Conservation (phyloP, 1,140 invertebrate genomes). For the Aphaenogaster ashmeadi region DNA sequence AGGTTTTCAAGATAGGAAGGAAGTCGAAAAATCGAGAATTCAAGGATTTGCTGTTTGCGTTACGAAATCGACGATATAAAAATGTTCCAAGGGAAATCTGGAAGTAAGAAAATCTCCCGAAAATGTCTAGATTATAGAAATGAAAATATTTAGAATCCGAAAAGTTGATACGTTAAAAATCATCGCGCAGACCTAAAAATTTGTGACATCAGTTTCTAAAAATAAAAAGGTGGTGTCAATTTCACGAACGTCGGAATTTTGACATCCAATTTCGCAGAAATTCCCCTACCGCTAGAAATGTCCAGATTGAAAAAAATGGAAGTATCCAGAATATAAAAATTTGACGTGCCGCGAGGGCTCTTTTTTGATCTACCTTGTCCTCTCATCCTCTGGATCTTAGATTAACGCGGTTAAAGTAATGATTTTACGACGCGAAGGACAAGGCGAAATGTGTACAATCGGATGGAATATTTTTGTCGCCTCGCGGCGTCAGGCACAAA, state of each 20-base stretch:
- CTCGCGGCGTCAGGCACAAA: neutral
- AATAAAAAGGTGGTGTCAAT: neutral
- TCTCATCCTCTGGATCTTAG: neutral
- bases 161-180: neutral
- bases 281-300: neutral
- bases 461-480: conserved; percentile 15
- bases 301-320: neutral
- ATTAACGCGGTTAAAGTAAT: neutral
- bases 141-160: neutral
- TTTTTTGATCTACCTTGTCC: neutral
- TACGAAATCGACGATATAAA: neutral
- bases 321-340: neutral
- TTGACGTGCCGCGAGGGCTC: neutral
- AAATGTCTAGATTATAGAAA: neutral
- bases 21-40: neutral
- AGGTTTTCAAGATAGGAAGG: neutral
- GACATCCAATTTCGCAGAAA: conserved; percentile 11
- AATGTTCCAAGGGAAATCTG: neutral
- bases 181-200: neutral
- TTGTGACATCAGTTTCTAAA: neutral
- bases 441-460: neutral
- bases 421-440: neutral
- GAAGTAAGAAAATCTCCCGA: neutral
- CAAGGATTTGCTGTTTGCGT: neutral
- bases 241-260: conserved; percentile 2